phyloP scores from a whole-genome alignment of 1,140 invertebrate species.

The Heliconius congener region DNA sequence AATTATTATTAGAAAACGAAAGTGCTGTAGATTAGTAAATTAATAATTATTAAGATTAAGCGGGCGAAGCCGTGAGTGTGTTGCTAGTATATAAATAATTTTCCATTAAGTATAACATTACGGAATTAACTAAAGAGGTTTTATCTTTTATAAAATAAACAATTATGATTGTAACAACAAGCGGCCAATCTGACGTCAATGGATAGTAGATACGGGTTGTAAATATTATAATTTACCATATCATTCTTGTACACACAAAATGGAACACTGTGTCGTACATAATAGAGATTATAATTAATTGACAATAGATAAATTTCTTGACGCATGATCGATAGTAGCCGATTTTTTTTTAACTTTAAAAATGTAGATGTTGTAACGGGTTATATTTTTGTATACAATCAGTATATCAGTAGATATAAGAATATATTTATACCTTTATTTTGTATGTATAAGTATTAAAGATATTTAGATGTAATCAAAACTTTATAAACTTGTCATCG shows the following conservation, averaged over 20 bases:
- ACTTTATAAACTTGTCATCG: background rate
- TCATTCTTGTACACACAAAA: background rate
- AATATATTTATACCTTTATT: no score
- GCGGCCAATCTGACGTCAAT: conserved; percentile 26
- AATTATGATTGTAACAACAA: conserved; percentile 25
- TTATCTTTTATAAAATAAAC: conserved; percentile 22
- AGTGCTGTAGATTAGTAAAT: no score
- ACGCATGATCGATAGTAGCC: background rate
- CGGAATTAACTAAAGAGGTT: conserved; percentile 9
- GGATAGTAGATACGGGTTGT: background rate
- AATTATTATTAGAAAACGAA: no score
- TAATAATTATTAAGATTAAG: no score
- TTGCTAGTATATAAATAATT: background rate
- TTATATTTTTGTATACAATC: no score
- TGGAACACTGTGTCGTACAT: background rate
- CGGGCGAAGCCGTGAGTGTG: no score
- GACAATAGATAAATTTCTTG: background rate
- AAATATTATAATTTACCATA: background rate
- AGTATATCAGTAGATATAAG: no score
- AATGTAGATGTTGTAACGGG: background rate
- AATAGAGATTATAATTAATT: background rate
- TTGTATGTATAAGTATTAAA: no score
- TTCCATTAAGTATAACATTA: conserved; percentile 1
- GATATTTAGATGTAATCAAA: background rate
- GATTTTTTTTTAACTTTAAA: no score